These are phyloP conservation scores for Jaculus jaculus DNA, from an alignment of 2,113 vertebrate genomes.

Conservation along the genomic window DNA sequence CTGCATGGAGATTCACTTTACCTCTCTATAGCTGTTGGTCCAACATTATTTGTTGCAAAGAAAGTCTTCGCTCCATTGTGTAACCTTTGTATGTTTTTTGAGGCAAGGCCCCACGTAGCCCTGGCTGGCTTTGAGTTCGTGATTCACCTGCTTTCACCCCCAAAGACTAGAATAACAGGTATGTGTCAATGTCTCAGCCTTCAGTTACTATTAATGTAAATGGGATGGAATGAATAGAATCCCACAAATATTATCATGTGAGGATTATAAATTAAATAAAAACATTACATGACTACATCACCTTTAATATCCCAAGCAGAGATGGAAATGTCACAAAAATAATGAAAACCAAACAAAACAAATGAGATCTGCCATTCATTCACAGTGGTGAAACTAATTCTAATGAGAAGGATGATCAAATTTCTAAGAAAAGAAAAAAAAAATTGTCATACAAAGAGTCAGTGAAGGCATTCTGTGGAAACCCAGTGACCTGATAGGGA, in stretches of 20 bases:
- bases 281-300: background rate
- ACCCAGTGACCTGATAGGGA: background rate
- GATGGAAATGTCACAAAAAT: background rate
- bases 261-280: background rate
- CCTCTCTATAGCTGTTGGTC: background rate
- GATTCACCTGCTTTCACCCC: too few species aligned
- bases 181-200: too few species aligned
- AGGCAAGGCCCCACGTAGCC: too few species aligned
- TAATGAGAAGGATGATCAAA: background rate
- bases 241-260: background rate
- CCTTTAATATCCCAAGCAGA: background rate
- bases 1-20: background rate
- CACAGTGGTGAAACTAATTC: background rate
- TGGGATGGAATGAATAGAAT: background rate
- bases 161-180: too few species aligned
- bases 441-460: background rate
- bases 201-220: background rate
- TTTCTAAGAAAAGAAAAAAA: background rate
- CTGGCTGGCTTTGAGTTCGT: too few species aligned
- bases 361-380: background rate
- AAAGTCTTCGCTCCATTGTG: background rate
- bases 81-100: background rate
- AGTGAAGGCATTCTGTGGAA: background rate
- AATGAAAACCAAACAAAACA: background rate
- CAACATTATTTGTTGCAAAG: background rate